Evolutionary conservation across 1,140 invertebrate species (phyloP), one percentile per base, ranked within the genome.

Genomic region (Sarcophaga bullata): DNA sequence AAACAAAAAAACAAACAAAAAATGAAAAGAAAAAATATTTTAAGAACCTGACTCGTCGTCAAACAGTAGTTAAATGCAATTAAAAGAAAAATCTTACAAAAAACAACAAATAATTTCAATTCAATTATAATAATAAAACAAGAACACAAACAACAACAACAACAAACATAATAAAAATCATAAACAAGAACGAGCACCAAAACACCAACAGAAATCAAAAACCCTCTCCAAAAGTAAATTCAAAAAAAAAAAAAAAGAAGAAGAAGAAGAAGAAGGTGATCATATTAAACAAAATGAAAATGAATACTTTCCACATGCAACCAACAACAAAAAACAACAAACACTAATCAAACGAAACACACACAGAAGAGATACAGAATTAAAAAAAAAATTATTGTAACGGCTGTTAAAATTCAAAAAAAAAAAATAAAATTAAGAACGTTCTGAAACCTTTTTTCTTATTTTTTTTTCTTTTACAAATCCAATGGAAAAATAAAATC

Each of bases 61-160:
- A 78, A 50, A 78, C 75, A 78, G 75, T 50, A 78, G 75, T 78
- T 50, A 48, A 78, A 78, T 78, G 75, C 75, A 78, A 78, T 78
- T 78, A 78, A 78, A n/a, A 78, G 25, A 37, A 37, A 37, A 19
- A 78, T 78, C 19, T 78, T 48, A 19, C 37, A 13, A 1, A 78
- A 78, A 50, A 78, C 19, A 68, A 68, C 62, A 25, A 78, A 78
- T 78, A 52, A 78, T 78, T 78, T 78, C 75, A 78, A 52, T 78
- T 78, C 75, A 78, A 78, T 78, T 78, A 78, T 68, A 25, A 19
- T 17, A 68, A 68, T 19, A 68, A 68, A 19, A 58, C 11, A 58
- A n/a, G n/a, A n/a, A n/a, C 11, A 58, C 52, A n/a, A n/a, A 58
- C 52, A 5, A n/a, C n/a, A 37, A 37, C 4, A 37, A 37, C 25